Evolutionary conservation across 2,113 vertebrate genomes (phyloP), one percentile per base, ranked within the genome.

Genomic region (Ursus arctos): DNA sequence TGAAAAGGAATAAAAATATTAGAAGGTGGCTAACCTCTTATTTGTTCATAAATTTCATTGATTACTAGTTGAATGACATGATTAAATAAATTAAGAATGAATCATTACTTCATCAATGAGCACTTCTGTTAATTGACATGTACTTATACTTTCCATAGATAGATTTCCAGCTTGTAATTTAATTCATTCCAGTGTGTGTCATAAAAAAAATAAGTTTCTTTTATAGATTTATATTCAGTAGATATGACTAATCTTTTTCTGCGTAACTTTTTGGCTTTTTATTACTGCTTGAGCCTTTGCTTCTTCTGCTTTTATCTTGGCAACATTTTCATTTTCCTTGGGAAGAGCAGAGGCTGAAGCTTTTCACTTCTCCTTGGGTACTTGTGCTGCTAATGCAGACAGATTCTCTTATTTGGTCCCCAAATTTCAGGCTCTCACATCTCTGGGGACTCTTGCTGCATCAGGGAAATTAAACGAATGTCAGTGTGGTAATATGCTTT

Each of bases 1-100:
- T 33, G 53, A 36, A 76, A 65, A 88, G 49, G 26, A 79, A 55
- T 72, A 47, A 81, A 84, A 81, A 28, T 2, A 9, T 33, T 72
- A 61, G 74, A 43, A 88, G 74, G 24, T 51, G 4, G 43, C 26
- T 79, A 13, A 14, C 33, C 67, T 87, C 40, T 67, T 84, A 36
- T 49, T 91, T 95, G 19, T 53, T 76, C 33, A 47, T 74, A 77
- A 92, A 49, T 92, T 92, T 85, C 49, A 61, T 72, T 65, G 67
- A 74, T 86, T 83, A 80, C n/a, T 96, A 83, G 49, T 31, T 88
- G 65, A 96, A 53, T 79, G 12, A 88, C 22, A 82, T 67, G 14
- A 12, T 80, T 82, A 67, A 94, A 94, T 88, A 33, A 76, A 74
- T 89, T 59, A 10, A 53, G 51, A 95, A 72, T 65, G 26, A 87